Base-by-base conservation (phyloP, 2,888 invertebrate genomes). In the Orgyia antiqua region DNA sequence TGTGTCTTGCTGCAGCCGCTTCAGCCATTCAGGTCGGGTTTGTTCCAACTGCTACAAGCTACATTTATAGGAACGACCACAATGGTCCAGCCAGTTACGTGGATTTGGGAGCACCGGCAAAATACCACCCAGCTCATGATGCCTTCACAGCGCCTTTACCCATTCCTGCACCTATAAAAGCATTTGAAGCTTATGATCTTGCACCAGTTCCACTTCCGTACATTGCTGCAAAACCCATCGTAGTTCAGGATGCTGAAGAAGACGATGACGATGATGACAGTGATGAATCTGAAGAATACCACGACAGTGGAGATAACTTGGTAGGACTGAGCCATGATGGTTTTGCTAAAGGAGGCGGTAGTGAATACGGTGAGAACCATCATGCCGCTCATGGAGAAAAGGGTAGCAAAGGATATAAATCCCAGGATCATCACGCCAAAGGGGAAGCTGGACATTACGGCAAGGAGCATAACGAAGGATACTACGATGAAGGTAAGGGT, bases 381-480 rank as follows among this genome's bases (percentile, higher is more conserved):
- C 83, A 88, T 36, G 68, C 84, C 0, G 82, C 77, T 30, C 73
- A 86, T 13, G 90, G 90, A 0, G 87, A 88, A 36, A 88, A 89
- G 33, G 89, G 87, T 12, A 78, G 79, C 36, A 87, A 88, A 41
- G 90, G 88, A 5, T 89, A 88, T 65, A 76, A 79, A 29, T 84
- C 80, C 0, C 68, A 86, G 39, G 82, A 87, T 7, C 76, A 83
- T 15, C 88, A 83, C 47, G 88, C 88, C 31, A 88, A 89, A 49
- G 90, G 89, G 0, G 74, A 82, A 39, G 72, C 87, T 15, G 90
- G 89, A 7, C 68, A 87, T 41, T 88, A 89, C 48, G 87, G 82
- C 4, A 86, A 87, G 34, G 84, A 83, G 32, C 82, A 87, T 18
- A 68, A 87, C 5, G 83, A 88, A 55, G 89, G 88, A 2, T 76